Evolutionary conservation across 1,140 invertebrate species (phyloP), one percentile per base, ranked within the genome.

Genomic region (Physella acuta): DNA sequence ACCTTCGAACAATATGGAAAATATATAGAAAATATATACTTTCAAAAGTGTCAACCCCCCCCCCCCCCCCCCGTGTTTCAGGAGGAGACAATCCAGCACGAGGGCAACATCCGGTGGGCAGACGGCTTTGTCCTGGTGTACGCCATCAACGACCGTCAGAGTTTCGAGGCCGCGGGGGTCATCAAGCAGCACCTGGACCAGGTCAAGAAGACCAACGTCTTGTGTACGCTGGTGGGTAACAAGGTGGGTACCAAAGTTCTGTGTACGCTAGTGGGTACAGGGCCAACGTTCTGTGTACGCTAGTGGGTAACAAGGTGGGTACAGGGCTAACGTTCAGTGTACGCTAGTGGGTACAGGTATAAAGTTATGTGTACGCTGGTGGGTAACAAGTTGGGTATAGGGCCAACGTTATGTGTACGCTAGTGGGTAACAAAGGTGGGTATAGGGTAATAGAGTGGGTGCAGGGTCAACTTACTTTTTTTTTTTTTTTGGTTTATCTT

Each of bases 41-140:
- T n/a, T n/a, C n/a, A n/a, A n/a, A n/a, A n/a, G n/a, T n/a, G n/a
- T n/a, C 11, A 2, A 39, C 17, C 17, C 33, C 34, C 17, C 8
- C 33, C 16, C 33, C 26, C 31, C 4, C 5, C 56, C n/a, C 4
- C 28, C 30, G 4, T 34, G 30, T 68, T 1, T 37, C 72, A 80
- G 77, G 79, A 79, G 26, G 78, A 79, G 62, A 77, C 64, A 0
- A 78, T 79, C 14, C 92, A 30, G 88, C 89, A 55, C 87, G 92
- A 94, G 80, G 89, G 90, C 17, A 91, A 93, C 76, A 91, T 93
- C 37, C 86, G 91, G 39, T 94, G 92, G 94, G 93, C 93, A 0
- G 94, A 97, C 82, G 94, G 93, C 0, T 87, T 94, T 53, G 88
- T 95, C 34, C 86, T 97, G 14, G 93, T 97, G 11, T 97, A 96